These are phyloP conservation scores for Diadophis punctatus DNA, from an alignment of 2,113 vertebrate genomes.

Conservation along the genomic window DNA sequence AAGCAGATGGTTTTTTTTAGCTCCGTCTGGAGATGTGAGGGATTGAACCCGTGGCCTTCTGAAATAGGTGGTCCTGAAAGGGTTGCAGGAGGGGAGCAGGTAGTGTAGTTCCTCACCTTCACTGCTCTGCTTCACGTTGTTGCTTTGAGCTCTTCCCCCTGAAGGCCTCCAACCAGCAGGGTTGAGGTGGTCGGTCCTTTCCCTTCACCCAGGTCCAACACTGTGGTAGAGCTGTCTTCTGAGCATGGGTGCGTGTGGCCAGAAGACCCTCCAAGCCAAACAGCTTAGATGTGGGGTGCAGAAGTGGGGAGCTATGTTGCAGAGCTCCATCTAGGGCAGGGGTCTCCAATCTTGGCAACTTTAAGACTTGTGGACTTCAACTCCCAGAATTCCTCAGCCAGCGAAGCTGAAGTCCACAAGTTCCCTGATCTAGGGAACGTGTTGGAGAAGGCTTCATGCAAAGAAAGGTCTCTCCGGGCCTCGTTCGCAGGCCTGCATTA, in stretches of 20 bases:
- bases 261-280: neutral
- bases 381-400: too few species aligned
- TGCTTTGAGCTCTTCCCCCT: neutral
- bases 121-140: neutral
- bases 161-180: neutral
- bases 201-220: neutral
- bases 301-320: neutral
- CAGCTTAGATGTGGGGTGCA: neutral
- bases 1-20: neutral
- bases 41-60: neutral
- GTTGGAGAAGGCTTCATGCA: neutral
- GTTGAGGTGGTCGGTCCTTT: neutral
- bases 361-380: too few species aligned
- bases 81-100: neutral
- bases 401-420: too few species aligned
- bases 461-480: too few species aligned
- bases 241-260: neutral
- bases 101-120: too few species aligned
- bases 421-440: too few species aligned
- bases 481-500: neutral
- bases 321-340: neutral
- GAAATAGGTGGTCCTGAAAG: neutral
- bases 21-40: neutral
- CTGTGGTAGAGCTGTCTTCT: neutral
- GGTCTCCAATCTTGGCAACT: too few species aligned